Base-by-base conservation (phyloP, 2,797 vertebrate species). In the Corythornis leucogaster region DNA sequence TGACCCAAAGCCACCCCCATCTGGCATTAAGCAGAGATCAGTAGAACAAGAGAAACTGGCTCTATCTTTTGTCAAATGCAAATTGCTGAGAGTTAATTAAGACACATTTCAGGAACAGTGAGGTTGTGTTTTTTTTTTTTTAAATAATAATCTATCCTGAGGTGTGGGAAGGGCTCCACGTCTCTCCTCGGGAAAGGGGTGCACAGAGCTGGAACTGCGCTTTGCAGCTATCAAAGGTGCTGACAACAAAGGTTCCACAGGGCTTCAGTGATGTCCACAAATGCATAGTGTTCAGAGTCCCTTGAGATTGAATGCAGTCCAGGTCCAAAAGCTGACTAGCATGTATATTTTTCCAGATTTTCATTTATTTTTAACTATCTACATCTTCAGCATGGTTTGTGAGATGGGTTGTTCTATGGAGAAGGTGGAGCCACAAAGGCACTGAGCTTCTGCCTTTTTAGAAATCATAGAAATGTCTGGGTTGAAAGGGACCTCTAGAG, bases 31-130 rank as follows among this genome's bases (percentile, higher is more conserved):
- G 63, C 70, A 20, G 15, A 79, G 85, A 91, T 95, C 70, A 51
- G 91, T 1, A 76, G 57, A 95, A 96, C 96, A 88, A 90, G 96
- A 95, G 92, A 88, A 94, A 96, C 92, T 94, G 92, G 96, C 91
- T 96, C 78, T 91, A 79, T 91, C 87, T 95, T 93, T 96, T 94
- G 92, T 94, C 92, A 82, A 73, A 94, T 93, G 90, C 88, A 96
- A 96, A 95, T 93, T 86, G 80, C 57, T 54, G 24, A 13, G 59
- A 80, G 74, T 84, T 94, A 95, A 95, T 94, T 86, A 93, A 95
- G 92, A 90, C 80, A 84, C 74, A 92, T 95, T 96, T 96, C 94
- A 96, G 85, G 94, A 94, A 85, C 28, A 43, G 89, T 51, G 77
- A 89, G 83, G 66, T 22, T 17, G 30, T 15, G 31, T 35, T 10